Evolutionary conservation across 2,888 invertebrate species (phyloP).

Genomic region (Perizoma affinitatum): DNA sequence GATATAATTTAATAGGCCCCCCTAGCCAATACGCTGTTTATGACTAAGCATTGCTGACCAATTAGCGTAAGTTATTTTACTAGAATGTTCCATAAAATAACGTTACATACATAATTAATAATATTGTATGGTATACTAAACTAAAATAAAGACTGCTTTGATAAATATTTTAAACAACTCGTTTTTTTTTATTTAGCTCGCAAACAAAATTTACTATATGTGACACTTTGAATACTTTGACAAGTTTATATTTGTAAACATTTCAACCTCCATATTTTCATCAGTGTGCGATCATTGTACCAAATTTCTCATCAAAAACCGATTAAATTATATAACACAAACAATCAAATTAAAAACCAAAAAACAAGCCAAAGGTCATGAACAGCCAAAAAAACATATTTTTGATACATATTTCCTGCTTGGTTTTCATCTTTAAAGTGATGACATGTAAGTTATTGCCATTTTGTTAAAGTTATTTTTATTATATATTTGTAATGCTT

Average conservation of each 20-base stretch:
- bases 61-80: too few species aligned
- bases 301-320: too few species aligned
- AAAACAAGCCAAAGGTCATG: neutral
- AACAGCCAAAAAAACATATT: neutral
- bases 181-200: neutral
- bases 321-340: too few species aligned
- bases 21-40: slow-evolving; percentile 47
- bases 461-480: too few species aligned
- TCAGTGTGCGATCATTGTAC: neutral
- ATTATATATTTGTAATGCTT: too few species aligned
- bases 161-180: neutral
- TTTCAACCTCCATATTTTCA: neutral
- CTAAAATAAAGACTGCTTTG: slow-evolving; percentile 13
- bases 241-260: neutral
- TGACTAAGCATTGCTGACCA: slow-evolving; percentile 13
- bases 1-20: slow-evolving; percentile 42
- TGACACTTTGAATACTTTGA: neutral
- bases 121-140: too few species aligned
- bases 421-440: neutral
- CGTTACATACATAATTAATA: too few species aligned
- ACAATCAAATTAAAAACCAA: too few species aligned
- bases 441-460: neutral
- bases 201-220: neutral
- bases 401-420: neutral
- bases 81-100: too few species aligned